A percentile compares a stretch with the other conserved stretches of the same genome.
These are phyloP conservation scores for Leistus spinibarbis DNA, from an alignment of 2,888 invertebrate genomes.

Conservation along the genomic window DNA sequence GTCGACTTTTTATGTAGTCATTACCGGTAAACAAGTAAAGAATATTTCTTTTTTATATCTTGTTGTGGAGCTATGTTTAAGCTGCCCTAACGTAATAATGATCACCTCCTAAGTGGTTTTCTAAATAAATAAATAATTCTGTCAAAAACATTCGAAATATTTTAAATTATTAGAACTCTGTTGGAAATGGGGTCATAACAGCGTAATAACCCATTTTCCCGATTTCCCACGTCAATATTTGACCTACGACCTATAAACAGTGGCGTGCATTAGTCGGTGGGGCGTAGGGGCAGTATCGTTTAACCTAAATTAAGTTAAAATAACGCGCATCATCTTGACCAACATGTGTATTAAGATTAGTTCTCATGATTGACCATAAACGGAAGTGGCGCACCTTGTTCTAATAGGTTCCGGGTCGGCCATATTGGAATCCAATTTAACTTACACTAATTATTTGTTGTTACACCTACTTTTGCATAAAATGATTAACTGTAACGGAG, in stretches of 20 bases:
- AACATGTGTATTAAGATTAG: not conserved
- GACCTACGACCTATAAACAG: constrained; percentile 6
- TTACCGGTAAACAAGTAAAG: too few species aligned
- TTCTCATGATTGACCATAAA: not conserved
- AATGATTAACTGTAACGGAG: not conserved
- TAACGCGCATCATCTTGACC: not conserved
- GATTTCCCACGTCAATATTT: not conserved
- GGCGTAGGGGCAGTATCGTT: not conserved
- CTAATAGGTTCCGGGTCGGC: constrained; percentile 25
- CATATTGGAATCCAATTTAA: constrained; percentile 33
- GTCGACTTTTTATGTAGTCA: too few species aligned
- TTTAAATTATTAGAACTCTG: too few species aligned
- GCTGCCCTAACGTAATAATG: not conserved
- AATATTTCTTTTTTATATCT: too few species aligned
- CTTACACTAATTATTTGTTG: constrained; percentile 32
- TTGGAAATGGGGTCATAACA: not conserved
- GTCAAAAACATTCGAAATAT: too few species aligned
- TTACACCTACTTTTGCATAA: constrained; percentile 10
- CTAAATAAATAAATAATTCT: too few species aligned
- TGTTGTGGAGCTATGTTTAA: not conserved
- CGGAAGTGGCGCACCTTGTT: not conserved
- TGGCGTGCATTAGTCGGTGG: not conserved
- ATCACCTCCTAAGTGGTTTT: not conserved
- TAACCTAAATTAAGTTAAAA: not conserved
- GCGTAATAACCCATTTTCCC: not conserved